Evolutionary conservation across 2,888 invertebrate genomes (phyloP).

Genomic region (Corythucha ciliata): DNA sequence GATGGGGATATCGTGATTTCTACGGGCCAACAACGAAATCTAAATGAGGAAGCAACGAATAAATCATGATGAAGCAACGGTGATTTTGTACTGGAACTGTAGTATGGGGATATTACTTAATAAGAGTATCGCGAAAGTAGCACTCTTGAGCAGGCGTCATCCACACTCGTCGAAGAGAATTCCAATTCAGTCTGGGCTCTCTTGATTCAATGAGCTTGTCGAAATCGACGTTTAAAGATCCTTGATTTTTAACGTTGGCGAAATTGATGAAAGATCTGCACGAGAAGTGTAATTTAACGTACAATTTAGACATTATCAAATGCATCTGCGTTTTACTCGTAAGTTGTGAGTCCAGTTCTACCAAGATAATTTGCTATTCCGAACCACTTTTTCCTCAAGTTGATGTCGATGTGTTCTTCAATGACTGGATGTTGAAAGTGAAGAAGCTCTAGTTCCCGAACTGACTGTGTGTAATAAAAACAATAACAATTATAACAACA

Average conservation of each 20-base stretch:
- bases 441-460: constrained; percentile 16
- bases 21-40: constrained; percentile 27
- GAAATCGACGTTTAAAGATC: constrained; percentile 10
- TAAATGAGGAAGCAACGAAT: too few species aligned
- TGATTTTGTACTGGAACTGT: too few species aligned
- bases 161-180: constrained; percentile 23
- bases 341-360: constrained; percentile 14
- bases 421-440: constrained; percentile 22
- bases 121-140: constrained; percentile 19
- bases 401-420: constrained; percentile 12
- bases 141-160: constrained; percentile 14
- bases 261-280: constrained; percentile 15
- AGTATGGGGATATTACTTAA: too few species aligned
- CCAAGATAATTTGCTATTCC: constrained; percentile 16
- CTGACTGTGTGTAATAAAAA: too few species aligned
- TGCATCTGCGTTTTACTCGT: background rate
- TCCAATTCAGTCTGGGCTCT: constrained; percentile 29
- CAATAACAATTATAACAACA: too few species aligned
- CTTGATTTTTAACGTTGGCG: constrained; percentile 19
- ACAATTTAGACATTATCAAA: background rate
- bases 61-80: too few species aligned
- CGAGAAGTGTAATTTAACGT: background rate
- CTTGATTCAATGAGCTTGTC: constrained; percentile 6
- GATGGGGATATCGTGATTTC: constrained; percentile 22
- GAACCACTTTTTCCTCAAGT: constrained; percentile 26